These are phyloP conservation scores for Turdus rufiventris DNA, from an alignment of 2,113 vertebrate species.

Conservation along the genomic window DNA sequence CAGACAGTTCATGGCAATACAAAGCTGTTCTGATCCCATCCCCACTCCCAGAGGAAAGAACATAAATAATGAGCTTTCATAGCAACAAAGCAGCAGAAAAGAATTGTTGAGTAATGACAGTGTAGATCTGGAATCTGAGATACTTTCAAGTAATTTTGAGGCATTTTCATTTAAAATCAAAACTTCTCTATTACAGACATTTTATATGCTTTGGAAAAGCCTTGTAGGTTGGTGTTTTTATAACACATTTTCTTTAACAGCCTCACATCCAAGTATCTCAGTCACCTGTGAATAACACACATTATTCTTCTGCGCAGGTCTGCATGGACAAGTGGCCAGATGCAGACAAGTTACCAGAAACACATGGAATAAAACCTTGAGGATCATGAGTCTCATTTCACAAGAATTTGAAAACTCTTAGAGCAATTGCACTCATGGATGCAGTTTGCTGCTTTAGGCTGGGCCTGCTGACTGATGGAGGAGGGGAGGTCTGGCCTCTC, in stretches of 20 bases:
- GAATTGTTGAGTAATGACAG: neutral
- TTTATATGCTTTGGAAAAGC: neutral
- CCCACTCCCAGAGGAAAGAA: neutral
- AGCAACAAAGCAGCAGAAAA: neutral
- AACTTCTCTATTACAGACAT: neutral
- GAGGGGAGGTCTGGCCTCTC: neutral
- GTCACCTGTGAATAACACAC: neutral
- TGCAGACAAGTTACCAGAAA: neutral
- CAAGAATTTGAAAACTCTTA: neutral
- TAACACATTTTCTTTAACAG: neutral
- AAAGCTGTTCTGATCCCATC: neutral
- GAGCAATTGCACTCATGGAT: neutral
- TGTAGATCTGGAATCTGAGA: neutral
- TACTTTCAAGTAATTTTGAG: neutral
- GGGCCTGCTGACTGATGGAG: neutral
- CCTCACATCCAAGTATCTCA: neutral
- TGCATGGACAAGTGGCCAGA: neutral
- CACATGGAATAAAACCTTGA: neutral
- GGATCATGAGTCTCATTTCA: neutral
- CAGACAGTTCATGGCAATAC: neutral
- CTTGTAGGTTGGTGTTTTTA: neutral
- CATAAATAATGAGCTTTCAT: neutral
- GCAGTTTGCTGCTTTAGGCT: neutral
- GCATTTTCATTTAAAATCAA: neutral
- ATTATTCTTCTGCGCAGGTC: neutral